These are phyloP conservation scores for rat (Rattus norvegicus) DNA, from an alignment of 2,113 vertebrate genomes.

Conservation along the genomic window DNA sequence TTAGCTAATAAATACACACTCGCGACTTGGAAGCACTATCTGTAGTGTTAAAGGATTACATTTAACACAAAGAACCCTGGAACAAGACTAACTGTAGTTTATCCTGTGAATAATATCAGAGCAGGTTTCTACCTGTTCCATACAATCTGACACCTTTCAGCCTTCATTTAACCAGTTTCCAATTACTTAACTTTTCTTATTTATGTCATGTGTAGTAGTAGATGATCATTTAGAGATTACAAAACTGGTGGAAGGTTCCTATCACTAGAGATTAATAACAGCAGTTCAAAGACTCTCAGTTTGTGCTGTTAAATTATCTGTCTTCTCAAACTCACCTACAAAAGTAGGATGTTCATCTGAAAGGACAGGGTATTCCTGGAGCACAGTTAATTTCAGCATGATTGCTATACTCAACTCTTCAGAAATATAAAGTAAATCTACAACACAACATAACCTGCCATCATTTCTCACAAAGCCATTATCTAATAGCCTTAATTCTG, in stretches of 20 bases:
- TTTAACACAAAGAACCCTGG: background rate
- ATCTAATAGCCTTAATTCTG: background rate
- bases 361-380: background rate
- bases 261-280: background rate
- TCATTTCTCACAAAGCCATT: background rate
- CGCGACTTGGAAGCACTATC: background rate
- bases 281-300: background rate
- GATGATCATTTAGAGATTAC: background rate
- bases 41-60: rapidly evolving
- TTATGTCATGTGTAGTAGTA: background rate
- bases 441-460: background rate
- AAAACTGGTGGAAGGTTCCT: background rate
- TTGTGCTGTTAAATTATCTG: background rate
- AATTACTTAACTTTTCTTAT: background rate
- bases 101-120: background rate
- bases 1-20: background rate
- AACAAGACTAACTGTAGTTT: background rate
- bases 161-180: background rate
- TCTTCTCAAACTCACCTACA: background rate
- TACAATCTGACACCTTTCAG: background rate
- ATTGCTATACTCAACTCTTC: background rate
- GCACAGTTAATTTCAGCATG: background rate
- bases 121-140: background rate
- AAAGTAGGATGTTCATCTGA: background rate
- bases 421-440: background rate